These are phyloP conservation scores for Etheostoma cragini DNA, from an alignment of 2,113 vertebrate genomes.

Conservation along the genomic window DNA sequence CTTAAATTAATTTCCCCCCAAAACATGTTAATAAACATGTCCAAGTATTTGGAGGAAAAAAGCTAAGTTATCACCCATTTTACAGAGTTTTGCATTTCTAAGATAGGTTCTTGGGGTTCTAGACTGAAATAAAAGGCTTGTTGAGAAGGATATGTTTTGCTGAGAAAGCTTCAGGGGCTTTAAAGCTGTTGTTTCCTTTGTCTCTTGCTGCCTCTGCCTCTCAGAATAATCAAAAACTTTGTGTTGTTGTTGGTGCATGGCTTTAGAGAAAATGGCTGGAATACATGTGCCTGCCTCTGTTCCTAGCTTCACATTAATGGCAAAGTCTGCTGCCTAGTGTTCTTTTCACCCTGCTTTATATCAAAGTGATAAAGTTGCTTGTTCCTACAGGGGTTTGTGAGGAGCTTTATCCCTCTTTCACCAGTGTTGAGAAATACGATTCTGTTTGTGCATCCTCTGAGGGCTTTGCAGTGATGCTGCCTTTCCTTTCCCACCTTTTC, in stretches of 20 bases:
- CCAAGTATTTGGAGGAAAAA: background rate
- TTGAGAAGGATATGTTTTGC: conserved; percentile 21
- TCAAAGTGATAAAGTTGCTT: conserved; percentile 48
- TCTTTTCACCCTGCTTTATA: conserved; percentile 23
- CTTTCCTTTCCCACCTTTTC: background rate
- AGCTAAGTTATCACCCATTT: background rate
- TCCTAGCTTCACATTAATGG: conserved; percentile 34
- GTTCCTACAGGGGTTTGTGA: conserved; percentile 21
- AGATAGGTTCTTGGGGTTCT: conserved; percentile 7
- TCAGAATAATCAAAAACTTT: conserved; percentile 42
- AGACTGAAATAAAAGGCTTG: conserved; percentile 19
- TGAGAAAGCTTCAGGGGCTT: conserved; percentile 35
- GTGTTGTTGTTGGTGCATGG: conserved; percentile 31
- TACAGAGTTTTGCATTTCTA: background rate
- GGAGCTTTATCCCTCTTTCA: conserved; percentile 1
- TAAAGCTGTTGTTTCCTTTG: conserved; percentile 42
- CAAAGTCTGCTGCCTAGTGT: conserved; percentile 15
- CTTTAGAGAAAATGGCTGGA: conserved; percentile 31
- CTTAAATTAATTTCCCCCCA: background rate
- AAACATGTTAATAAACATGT: background rate
- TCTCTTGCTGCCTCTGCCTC: conserved; percentile 37
- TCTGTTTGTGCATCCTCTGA: conserved; percentile 32
- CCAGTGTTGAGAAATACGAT: background rate
- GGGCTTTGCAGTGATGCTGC: conserved; percentile 23
- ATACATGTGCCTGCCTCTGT: background rate